Evolutionary conservation across 2,113 vertebrate species (phyloP).

Genomic region (Myocastor coypus): DNA sequence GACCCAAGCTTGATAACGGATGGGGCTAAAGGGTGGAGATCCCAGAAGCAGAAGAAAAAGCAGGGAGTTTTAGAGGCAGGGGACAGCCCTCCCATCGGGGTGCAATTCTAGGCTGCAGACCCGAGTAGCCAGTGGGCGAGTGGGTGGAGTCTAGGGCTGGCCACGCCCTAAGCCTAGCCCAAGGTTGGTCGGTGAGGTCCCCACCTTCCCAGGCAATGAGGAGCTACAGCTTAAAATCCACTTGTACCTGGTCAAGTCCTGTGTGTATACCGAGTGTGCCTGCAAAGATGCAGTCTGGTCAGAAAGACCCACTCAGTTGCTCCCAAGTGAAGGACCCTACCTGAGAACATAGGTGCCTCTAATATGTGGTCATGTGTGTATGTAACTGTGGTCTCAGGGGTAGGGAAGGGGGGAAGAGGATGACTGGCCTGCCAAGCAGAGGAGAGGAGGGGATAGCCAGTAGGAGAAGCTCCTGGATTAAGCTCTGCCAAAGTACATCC

Average conservation of each 20-base stretch:
- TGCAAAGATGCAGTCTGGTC: background rate
- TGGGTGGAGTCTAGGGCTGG: background rate
- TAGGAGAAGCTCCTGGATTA: conserved; percentile 36
- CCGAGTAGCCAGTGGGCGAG: background rate
- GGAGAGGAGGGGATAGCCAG: background rate
- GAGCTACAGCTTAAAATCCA: background rate
- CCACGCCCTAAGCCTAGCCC: background rate
- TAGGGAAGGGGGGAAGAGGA: background rate
- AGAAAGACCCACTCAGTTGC: background rate
- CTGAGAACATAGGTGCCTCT: background rate
- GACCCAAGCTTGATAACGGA: background rate
- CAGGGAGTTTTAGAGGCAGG: background rate
- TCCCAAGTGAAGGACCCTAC: background rate
- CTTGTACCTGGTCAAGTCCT: background rate
- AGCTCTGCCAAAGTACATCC: conserved; percentile 43
- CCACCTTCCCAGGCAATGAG: background rate
- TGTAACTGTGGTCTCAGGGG: background rate
- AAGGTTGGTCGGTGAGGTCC: background rate
- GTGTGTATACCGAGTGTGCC: background rate
- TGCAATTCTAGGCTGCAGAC: background rate
- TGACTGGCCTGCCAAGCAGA: background rate
- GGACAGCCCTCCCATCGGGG: background rate
- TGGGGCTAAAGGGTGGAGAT: background rate
- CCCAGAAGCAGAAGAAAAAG: background rate
- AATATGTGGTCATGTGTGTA: background rate